These are phyloP conservation scores for Motacilla tschutschensis DNA, from an alignment of 2,113 vertebrate species.

Conservation along the genomic window DNA sequence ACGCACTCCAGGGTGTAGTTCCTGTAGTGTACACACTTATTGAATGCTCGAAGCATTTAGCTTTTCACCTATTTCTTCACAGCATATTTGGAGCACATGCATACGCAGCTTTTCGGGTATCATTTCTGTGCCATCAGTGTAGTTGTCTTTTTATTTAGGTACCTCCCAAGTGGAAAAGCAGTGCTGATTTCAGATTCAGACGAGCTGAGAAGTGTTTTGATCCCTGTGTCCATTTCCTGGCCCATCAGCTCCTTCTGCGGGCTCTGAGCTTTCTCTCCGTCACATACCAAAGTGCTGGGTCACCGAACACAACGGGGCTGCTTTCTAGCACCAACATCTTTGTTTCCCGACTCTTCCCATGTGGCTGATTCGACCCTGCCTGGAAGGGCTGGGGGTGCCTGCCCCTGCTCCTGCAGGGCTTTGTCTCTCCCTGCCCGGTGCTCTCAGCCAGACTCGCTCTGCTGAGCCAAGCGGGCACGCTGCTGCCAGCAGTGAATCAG, in stretches of 20 bases:
- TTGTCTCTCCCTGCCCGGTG: background rate
- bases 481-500: background rate
- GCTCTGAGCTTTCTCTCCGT: background rate
- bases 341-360: background rate
- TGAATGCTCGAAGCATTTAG: conserved; percentile 48
- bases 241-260: background rate
- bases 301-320: background rate
- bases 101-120: background rate
- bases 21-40: conserved; percentile 32
- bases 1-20: conserved; percentile 59
- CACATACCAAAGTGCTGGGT: background rate
- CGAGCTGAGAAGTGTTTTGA: background rate
- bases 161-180: background rate
- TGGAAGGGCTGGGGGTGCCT: fast-evolving
- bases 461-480: background rate
- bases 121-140: background rate
- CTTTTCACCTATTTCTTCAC: conserved; percentile 39
- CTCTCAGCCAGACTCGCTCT: background rate
- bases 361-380: background rate
- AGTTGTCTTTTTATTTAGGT: background rate
- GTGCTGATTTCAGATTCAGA: background rate
- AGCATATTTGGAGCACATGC: conserved; percentile 1
- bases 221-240: background rate
- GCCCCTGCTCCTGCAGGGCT: background rate
- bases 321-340: background rate